Base-by-base conservation (phyloP, 1,140 invertebrate genomes). In the Conus ventricosus region DNA sequence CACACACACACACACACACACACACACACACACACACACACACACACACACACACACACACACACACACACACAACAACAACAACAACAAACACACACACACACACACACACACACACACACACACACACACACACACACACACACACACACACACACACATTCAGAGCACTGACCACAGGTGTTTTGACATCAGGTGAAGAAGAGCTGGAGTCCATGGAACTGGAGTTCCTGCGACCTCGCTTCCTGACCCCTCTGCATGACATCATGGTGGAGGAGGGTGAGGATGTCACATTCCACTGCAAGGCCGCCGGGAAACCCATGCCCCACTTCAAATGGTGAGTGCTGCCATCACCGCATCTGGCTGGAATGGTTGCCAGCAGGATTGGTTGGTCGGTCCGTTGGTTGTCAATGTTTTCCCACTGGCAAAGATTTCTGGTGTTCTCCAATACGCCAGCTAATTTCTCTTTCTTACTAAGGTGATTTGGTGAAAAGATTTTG, bases 291-390 rank as follows among this genome's bases (percentile, higher is more conserved):
- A 91, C 91, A 13, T 94, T 95, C 89, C 90, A 91, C 23, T 94
- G 92, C 84, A 90, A 88, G 23, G 93, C 93, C 27, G 90, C 88
- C 11, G 94, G 94, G 54, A 93, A 93, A 89, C 94, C 94, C 67
- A 88, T 91, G 89, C 94, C 94, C 57, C 87, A 83, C 15, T 94
- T 94, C 90, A 95, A 93, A 92, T 95, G 94, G 94, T 94, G 90
- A 90, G 91, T 89, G 20, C 39, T 13, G 25, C 39, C 39, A 3
- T 39, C 39, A 39, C 39, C 39, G 60, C 11, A 67, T 67, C 60
- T 2, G 11, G 20, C 20, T 67, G 39, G 39, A 39, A 78, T 78
- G 39, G 51, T 51, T 78, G 39, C 39, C 39, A 3, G 39, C 39
- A 39, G 39, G 39, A 39, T 39, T 39, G 39, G 39, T 39, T 39